phyloP scores from a whole-genome alignment of 1,140 invertebrate species.

The Ips typographus region DNA sequence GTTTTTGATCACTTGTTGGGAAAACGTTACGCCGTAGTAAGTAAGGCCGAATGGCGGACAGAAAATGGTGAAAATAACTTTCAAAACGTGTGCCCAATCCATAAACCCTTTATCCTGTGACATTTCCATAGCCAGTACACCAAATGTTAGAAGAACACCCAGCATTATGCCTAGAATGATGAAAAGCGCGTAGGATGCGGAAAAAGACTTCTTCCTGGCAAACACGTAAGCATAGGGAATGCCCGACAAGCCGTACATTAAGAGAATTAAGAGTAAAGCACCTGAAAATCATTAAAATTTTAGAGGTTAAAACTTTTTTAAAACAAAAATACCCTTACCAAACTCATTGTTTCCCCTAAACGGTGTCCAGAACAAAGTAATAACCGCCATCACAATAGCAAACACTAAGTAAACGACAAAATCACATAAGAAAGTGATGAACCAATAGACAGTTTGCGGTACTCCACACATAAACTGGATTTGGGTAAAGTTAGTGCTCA shows the following conservation, averaged over 20 bases:
- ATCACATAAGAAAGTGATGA: conserved; percentile 60
- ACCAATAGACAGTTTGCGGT: conserved; percentile 60
- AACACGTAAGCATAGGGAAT: conserved; percentile 48
- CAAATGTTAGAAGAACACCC: conserved; percentile 41
- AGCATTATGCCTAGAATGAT: conserved; percentile 43
- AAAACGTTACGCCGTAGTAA: conserved; percentile 36
- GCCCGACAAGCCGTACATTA: conserved; percentile 38
- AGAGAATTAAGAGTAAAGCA: conserved; percentile 35
- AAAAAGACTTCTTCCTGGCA: conserved; percentile 42
- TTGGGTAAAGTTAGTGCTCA: conserved; percentile 60
- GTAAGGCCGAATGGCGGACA: conserved; percentile 43
- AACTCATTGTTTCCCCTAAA: conserved; percentile 31
- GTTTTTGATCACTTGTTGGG: conserved; percentile 40
- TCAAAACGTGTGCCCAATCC: conserved; percentile 29
- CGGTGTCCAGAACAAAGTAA: conserved; percentile 22
- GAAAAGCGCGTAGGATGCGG: conserved; percentile 40
- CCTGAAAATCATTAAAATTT: conserved; percentile 31
- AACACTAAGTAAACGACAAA: conserved; percentile 38
- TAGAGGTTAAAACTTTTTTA: not conserved
- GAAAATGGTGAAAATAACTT: conserved; percentile 34
- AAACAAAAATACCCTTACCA: conserved; percentile 29
- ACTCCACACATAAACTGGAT: conserved; percentile 67
- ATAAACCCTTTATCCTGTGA: conserved; percentile 36
- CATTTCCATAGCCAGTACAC: conserved; percentile 38
- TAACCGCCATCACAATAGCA: conserved; percentile 6